These are phyloP conservation scores for Latrodectus elegans DNA, from an alignment of 2,888 invertebrate species.

Conservation along the genomic window DNA sequence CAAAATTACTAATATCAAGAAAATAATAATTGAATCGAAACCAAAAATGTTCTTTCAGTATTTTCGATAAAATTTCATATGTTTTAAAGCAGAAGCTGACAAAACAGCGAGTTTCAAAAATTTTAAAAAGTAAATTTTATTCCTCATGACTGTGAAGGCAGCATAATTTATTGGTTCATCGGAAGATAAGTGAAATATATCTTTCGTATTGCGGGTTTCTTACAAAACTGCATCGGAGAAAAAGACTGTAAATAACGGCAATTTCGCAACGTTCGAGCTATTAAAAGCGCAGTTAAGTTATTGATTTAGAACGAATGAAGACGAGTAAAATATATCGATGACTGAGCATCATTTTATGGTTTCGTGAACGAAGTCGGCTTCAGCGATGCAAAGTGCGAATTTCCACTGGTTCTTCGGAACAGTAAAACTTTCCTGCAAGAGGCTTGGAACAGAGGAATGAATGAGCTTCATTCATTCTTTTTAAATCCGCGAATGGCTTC, in stretches of 20 bases:
- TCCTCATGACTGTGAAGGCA: no score
- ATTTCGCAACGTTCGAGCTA: constrained; percentile 28
- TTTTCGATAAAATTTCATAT: background rate
- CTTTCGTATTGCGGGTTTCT: no score
- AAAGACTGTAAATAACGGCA: constrained; percentile 55
- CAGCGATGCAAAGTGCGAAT: constrained; percentile 23
- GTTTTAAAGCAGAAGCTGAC: background rate
- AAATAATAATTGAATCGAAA: background rate
- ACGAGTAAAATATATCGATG: constrained; percentile 54
- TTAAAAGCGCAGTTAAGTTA: constrained; percentile 66
- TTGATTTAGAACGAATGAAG: constrained; percentile 55
- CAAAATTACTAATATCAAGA: background rate
- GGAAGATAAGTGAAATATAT: no score
- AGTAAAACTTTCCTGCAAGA: background rate
- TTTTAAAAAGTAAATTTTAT: no score
- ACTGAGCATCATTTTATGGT: constrained; percentile 54
- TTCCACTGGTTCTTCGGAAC: background rate
- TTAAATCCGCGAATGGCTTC: no score
- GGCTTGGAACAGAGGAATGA: no score
- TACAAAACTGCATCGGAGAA: no score
- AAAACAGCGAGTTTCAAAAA: no score
- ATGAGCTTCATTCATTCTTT: no score
- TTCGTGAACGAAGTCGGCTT: constrained; percentile 43
- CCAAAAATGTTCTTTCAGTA: background rate
- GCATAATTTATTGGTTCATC: no score